Evolutionary conservation across 2,888 invertebrate species (phyloP), one percentile per base, ranked within the genome.

Genomic region (Caenorhabditis sinica): DNA sequence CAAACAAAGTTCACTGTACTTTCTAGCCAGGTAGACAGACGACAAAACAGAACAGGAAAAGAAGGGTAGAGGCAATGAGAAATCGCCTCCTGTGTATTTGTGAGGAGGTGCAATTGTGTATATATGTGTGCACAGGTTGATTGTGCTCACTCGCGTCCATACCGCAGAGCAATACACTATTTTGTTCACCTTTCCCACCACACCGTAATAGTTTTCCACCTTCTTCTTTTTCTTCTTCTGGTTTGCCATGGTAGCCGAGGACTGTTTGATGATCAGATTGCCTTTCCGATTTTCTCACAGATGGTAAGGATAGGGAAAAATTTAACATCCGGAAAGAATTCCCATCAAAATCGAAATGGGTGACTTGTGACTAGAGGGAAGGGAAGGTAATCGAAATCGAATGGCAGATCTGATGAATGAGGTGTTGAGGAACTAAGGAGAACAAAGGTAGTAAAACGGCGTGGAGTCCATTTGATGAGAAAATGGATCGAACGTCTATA

Each of bases 51-150:
- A n/a, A 25, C 23, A 43, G 13, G 40, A 11, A 11, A 11, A 11
- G 40, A 13, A 13, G 13, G 63, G 71, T 40, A 15, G 43, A 60
- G 25, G 68, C 25, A 40, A 63, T 30, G 30, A 58, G 58, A 69
- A 60, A 63, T 51, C 63, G 61, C 58, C 61, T 53, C 36, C 65
- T 17, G 56, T 56, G 72, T 72, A 65, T 72, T 79, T 79, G 71
- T 79, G 79, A 65, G 72, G 28, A 56, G 28, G 15, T 65, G 65
- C 61, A 77, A 68, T 77, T 74, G 74, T 77, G 79, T 79, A 72
- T 65, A 79, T 72, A 79, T 74, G 74, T 77, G 79, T 79, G 79
- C 71, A 79, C 79, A 79, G 79, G 71, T 79, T 79, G 77, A 77
- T 77, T 77, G 77, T 79, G 79, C 79, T 63, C 75, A 20, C 49